Conservation (phyloP, 64 coral and sea anemone genomes). For the Montipora efflorescens region DNA sequence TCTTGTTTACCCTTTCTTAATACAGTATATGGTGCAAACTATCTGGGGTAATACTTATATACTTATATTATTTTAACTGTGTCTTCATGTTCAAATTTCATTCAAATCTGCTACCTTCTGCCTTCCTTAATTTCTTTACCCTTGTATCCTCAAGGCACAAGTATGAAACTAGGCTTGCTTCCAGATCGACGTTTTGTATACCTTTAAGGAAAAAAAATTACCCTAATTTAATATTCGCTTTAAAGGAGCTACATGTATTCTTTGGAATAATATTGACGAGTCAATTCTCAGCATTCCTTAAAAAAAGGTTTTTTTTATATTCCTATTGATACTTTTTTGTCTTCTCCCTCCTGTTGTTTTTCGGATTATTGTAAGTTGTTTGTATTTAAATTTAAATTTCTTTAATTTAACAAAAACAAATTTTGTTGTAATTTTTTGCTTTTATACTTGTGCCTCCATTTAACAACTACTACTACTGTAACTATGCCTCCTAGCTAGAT, state of each 20-base stretch:
- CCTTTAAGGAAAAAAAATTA: background rate
- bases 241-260: background rate
- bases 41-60: background rate
- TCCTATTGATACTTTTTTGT: background rate
- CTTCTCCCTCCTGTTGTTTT: too few relatives aligned
- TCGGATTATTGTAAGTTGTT: too few relatives aligned
- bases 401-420: too few relatives aligned
- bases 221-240: background rate
- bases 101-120: too few relatives aligned
- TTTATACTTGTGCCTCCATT: too few relatives aligned
- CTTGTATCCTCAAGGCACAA: too few relatives aligned
- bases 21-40: background rate
- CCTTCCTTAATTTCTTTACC: too few relatives aligned
- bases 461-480: too few relatives aligned
- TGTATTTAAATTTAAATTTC: too few relatives aligned
- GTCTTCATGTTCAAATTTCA: background rate
- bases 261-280: background rate
- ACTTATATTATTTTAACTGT: background rate
- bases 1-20: background rate
- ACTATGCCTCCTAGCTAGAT: too few relatives aligned
- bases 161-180: too few relatives aligned
- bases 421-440: too few relatives aligned
- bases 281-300: background rate
- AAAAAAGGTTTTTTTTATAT: background rate
- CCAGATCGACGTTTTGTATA: background rate